Base-by-base conservation (phyloP, 2,113 vertebrate species). In the Azemiops feae region DNA sequence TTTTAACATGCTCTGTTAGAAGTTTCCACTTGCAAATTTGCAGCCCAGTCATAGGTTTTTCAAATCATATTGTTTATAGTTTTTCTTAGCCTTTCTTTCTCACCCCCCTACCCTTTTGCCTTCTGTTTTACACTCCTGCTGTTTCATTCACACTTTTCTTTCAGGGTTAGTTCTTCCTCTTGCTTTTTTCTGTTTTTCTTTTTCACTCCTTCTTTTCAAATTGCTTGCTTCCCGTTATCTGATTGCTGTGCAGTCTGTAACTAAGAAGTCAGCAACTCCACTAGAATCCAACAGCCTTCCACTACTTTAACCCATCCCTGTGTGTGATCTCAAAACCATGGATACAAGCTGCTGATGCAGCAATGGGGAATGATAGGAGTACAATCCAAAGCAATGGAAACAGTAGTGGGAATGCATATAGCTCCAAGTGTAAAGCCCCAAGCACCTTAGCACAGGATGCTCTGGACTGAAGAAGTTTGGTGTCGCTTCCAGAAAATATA, bases 271-370 rank as follows among this genome's bases (percentile, higher is more conserved):
- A 95, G 96, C 97, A 97, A 98, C 97, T 98, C 97, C 12, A 97
- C 92, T 96, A 97, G 95, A 93, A 97, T 97, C 96, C 98, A 96
- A 97, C 97, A 97, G 95, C 97, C 97, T 97, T 96, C 96, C 89
- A 93, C 97, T 97, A 97, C 97, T 98, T 97, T 97, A 97, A 97
- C 97, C 97, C 97, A 97, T 98, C 98, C 97, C 97, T 94, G 90
- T 94, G 91, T 97, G 98, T 98, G 98, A 98, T 95, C 97, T 97
- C 96, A 97, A 96, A 96, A 96, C 95, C 92, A 85, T 89, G 94
- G 96, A 96, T 95, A 91, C 97, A 96, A 87, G 88, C 97, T 96
- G 97, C 95, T 90, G 97, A 97, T 96, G 96, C 91, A 47, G 96
- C 92, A 39, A 91, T 93, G 96, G 94, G 95, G 94, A 95, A 57